Base-by-base conservation (phyloP, 2,888 invertebrate genomes). In the Xestobium rufovillosum region DNA sequence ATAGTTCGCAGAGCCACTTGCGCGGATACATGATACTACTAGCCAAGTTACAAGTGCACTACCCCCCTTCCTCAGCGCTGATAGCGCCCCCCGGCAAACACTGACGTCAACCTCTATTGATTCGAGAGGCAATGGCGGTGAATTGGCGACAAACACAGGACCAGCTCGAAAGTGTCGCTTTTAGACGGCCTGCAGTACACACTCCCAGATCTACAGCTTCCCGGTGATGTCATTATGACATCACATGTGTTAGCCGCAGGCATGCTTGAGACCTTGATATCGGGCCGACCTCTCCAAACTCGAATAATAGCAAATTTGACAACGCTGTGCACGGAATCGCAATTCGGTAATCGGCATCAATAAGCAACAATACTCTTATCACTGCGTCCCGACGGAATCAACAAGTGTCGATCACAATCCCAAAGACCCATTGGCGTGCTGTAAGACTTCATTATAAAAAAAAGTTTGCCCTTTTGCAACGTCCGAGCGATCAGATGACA, bases 181-280 rank as follows among this genome's bases (percentile, higher is more conserved):
- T 39, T 41, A 32, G 39, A 36, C 23, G 14, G 33, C 36, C 31
- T 15, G 31, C 29, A 39, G 37, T 28, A 34, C 28, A 33, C 38
- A 43, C 33, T 34, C 34, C 27, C 30, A 35, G 49, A 53, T 52
- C 55, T 55, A 52, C 59, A 60, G 54, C 61, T 64, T 65, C 63
- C 63, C 63, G 65, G 55, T 67, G 68, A 68, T 67, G 67, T 67
- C 68, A 68, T 64, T 49, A 65, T 68, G 68, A 68, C 65, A 66
- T 68, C 68, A 68, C 63, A 66, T 61, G 51, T 56, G 60, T 57
- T 59, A 49, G 59, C 63, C 61, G 55, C 55, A 53, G 55, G 63
- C 61, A 53, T 41, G 54, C 48, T 53, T 53, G 44, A 59, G 63
- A 60, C 65, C 65, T 65, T 65, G 63, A 61, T 63, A 38, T 42